Evolutionary conservation across 2,113 vertebrate species (phyloP).

Genomic region (Oryzias javanicus): DNA sequence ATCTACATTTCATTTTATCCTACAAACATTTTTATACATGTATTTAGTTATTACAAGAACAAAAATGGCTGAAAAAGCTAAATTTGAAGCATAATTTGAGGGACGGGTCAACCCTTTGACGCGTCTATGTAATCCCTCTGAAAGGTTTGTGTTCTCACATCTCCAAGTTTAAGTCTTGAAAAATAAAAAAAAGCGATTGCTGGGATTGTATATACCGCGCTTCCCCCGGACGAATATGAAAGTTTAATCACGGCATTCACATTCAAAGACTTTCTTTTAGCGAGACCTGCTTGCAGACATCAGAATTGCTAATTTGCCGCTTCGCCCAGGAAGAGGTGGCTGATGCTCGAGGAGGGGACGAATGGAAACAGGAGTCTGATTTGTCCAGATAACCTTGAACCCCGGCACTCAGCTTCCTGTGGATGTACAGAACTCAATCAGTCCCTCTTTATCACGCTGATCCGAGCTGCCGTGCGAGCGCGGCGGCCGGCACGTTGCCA

Average conservation of each 20-base stretch:
- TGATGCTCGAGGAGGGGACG: constrained; percentile 61
- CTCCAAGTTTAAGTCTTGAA: constrained; percentile 54
- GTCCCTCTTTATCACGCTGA: constrained; percentile 64
- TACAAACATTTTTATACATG: too few species aligned
- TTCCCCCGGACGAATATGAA: constrained; percentile 67
- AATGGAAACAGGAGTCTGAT: constrained; percentile 74
- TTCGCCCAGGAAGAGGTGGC: constrained; percentile 58
- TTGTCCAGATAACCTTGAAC: constrained; percentile 76
- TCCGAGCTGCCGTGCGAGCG: constrained; percentile 51
- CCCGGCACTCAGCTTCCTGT: constrained; percentile 57
- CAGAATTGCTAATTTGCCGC: constrained; percentile 74
- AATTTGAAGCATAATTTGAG: constrained; percentile 10
- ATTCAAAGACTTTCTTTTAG: constrained; percentile 71
- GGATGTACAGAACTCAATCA: constrained; percentile 62
- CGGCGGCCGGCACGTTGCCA: constrained; percentile 7
- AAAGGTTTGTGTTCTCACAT: constrained; percentile 53
- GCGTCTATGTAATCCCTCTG: constrained; percentile 60
- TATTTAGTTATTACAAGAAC: constrained; percentile 4
- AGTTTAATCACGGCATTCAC: constrained; percentile 76
- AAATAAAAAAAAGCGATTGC: constrained; percentile 64
- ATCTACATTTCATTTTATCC: background rate
- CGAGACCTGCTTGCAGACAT: constrained; percentile 71
- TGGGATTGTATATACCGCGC: constrained; percentile 71
- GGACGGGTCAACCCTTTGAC: constrained; percentile 24
- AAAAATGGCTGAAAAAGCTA: constrained; percentile 18